phyloP scores from a whole-genome alignment of 2,113 vertebrate species.

The Rhea americana region DNA sequence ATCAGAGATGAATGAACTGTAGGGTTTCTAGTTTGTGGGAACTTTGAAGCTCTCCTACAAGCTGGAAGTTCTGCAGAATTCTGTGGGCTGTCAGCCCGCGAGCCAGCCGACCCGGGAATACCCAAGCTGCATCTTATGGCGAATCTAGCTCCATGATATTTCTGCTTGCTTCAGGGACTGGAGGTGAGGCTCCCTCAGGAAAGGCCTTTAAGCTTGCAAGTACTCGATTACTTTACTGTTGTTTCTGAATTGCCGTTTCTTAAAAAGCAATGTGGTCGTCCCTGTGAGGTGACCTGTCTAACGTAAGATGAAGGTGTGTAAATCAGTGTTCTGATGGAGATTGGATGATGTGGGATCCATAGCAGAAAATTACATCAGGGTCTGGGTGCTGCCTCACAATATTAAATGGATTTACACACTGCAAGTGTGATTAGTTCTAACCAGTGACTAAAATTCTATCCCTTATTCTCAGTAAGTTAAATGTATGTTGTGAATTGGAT shows the following conservation, averaged over 20 bases:
- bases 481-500: neutral
- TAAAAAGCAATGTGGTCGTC: neutral
- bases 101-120: neutral
- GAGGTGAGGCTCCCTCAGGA: neutral
- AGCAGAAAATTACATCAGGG: neutral
- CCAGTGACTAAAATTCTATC: neutral
- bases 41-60: neutral
- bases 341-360: neutral
- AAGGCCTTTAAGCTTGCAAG: neutral
- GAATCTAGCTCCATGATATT: accelerated
- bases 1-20: neutral
- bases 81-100: neutral
- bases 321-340: neutral
- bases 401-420: neutral
- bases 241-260: neutral
- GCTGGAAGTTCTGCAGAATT: neutral
- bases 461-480: neutral
- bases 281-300: neutral
- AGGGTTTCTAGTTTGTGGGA: neutral
- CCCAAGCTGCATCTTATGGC: neutral
- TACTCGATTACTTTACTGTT: neutral
- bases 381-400: neutral
- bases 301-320: accelerated
- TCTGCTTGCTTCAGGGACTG: neutral
- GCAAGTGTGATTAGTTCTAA: neutral